A percentile compares a stretch with the other conserved stretches of the same genome.
Evolutionary conservation across 2,888 invertebrate genomes (phyloP).

Genomic region (Eurytoma adleriae): DNA sequence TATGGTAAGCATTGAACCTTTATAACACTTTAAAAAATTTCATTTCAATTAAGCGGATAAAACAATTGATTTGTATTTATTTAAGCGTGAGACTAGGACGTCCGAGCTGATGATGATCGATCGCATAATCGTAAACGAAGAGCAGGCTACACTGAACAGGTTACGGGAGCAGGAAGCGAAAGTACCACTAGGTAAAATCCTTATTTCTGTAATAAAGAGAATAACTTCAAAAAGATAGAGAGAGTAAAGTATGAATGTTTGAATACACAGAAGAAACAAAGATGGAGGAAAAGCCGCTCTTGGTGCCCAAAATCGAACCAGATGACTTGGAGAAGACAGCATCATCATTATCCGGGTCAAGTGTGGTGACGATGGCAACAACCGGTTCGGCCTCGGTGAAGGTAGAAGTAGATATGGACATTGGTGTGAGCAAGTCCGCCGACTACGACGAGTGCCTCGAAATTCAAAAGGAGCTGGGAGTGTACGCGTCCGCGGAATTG

Average conservation of each 20-base stretch:
- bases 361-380: conserved; percentile 58
- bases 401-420: conserved; percentile 72
- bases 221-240: background rate
- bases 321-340: background rate
- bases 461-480: conserved; percentile 82
- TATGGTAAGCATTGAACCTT: conserved; percentile 79
- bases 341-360: conserved; percentile 29
- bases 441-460: conserved; percentile 84
- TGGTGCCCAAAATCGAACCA: conserved; percentile 72
- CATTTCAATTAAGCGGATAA: background rate
- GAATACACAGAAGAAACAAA: conserved; percentile 7
- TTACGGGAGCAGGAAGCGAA: conserved; percentile 78
- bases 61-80: conserved; percentile 50
- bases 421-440: conserved; percentile 64
- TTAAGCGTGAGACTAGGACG: conserved; percentile 83
- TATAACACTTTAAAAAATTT: conserved; percentile 2
- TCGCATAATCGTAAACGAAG: conserved; percentile 84
- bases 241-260: background rate
- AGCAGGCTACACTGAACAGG: conserved; percentile 81
- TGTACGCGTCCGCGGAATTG: conserved; percentile 65
- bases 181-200: conserved; percentile 66
- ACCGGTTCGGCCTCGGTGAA: conserved; percentile 70
- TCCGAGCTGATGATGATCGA: conserved; percentile 88
- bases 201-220: no score
- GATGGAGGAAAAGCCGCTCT: conserved; percentile 69